Evolutionary conservation across 2,113 vertebrate species (phyloP).

Genomic region (Barbus barbus): DNA sequence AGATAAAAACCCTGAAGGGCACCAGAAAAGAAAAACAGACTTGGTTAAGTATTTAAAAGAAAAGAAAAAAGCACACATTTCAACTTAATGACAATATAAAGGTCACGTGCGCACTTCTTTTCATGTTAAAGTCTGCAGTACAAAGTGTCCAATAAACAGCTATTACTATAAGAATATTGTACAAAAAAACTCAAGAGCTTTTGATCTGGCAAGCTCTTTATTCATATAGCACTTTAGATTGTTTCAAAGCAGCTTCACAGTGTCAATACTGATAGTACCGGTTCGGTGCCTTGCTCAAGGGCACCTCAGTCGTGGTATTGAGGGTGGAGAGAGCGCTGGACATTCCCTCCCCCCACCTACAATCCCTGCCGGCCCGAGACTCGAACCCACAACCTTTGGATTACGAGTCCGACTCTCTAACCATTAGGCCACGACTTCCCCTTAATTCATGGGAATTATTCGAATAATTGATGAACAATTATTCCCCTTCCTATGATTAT

Average conservation of each 20-base stretch:
- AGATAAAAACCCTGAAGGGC: conserved; percentile 23
- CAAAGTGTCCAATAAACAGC: background rate
- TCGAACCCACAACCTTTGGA: too few relatives aligned
- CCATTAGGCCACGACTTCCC: too few relatives aligned
- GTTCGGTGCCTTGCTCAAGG: too few relatives aligned
- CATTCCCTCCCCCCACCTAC: too few relatives aligned
- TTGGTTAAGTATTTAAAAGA: background rate
- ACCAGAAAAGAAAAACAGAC: conserved; percentile 20
- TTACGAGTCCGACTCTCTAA: too few relatives aligned
- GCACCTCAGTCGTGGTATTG: too few relatives aligned
- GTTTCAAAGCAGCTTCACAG: background rate
- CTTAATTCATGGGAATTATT: too few relatives aligned
- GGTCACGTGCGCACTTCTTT: background rate
- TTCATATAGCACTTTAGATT: background rate
- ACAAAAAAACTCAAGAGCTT: background rate
- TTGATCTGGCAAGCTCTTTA: background rate
- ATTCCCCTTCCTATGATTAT: too few relatives aligned
- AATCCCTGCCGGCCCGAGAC: too few relatives aligned
- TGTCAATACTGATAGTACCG: too few relatives aligned
- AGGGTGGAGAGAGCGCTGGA: too few relatives aligned
- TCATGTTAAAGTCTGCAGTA: background rate
- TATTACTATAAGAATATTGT: background rate
- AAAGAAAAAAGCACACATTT: background rate
- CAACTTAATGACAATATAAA: background rate
- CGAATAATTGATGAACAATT: too few relatives aligned